These are phyloP conservation scores for Drosophila niveifrons DNA, from an alignment of 2,888 invertebrate genomes.

Conservation along the genomic window DNA sequence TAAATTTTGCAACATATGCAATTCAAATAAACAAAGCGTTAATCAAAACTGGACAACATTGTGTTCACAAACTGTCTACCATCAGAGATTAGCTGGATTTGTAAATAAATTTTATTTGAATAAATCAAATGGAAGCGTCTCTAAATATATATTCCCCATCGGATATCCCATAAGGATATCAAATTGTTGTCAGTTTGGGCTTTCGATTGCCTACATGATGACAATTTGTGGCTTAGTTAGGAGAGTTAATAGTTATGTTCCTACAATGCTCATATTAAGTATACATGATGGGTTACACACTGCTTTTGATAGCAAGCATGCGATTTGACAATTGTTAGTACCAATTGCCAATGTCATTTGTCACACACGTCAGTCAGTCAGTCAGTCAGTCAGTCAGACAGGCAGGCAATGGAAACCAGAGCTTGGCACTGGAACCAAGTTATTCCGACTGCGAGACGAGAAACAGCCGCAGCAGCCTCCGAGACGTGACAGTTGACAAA, in stretches of 20 bases:
- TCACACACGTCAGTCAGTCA: conserved; percentile 37
- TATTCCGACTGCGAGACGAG: conserved; percentile 18
- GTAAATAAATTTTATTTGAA: neutral
- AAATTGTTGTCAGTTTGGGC: neutral
- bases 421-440: neutral
- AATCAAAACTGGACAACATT: conserved; percentile 26
- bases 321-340: conserved; percentile 55
- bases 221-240: conserved; percentile 30
- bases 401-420: conserved; percentile 4
- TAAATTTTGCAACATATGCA: conserved; percentile 35
- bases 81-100: neutral
- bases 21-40: conserved; percentile 25
- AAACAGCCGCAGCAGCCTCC: conserved; percentile 39
- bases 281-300: conserved; percentile 30
- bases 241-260: conserved; percentile 15
- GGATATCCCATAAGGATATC: neutral
- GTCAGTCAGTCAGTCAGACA: conserved; percentile 14
- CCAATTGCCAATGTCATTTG: conserved; percentile 66
- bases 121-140: neutral
- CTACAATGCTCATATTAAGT: conserved; percentile 10
- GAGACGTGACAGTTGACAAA: conserved; percentile 47
- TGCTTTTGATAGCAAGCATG: conserved; percentile 19
- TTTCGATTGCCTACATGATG: conserved; percentile 19
- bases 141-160: neutral
- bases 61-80: neutral